Base-by-base conservation (phyloP, 1,140 invertebrate genomes). In the Eueides isabella region DNA sequence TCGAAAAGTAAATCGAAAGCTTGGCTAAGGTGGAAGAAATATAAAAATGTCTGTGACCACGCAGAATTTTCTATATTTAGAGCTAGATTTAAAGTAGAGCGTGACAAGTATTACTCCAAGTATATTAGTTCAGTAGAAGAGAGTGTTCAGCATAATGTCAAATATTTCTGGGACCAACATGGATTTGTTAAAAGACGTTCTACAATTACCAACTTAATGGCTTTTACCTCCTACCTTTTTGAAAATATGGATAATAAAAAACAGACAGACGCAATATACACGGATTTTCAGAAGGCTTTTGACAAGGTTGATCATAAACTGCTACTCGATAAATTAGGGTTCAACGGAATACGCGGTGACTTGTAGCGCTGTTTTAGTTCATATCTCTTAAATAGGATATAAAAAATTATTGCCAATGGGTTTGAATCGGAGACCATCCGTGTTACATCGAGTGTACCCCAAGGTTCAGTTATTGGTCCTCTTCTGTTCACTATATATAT, bases 401-500 rank as follows among this genome's bases (percentile, higher is more conserved):
- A 33, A 14, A 64, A 64, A 64, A 19, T 64, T 64, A 30, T 64
- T n/a, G n/a, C n/a, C n/a, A n/a, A n/a, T n/a, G n/a, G 3, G 7
- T 64, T 33, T 68, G 14, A 66, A n/a, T 70, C 68, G 16, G 31
- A 38, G n/a, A n/a, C n/a, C n/a, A n/a, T 64, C 14, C 63, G n/a
- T 29, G 63, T 83, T 1, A 75, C 76, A 0, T 82, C 79, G 9
- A 80, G 82, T 0, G 82, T 84, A 19, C 79, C 85, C 3, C 84
- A 84, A 68, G 86, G 77, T 2, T 85, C 79, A 11, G 79, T 84
- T n/a, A 28, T 86, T 2, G 82, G 78, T n/a, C 86, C 84, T 12
- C 31, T 85, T 2, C 30, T 88, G 14, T 86, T 86, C 76, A 48
- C 77, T 16, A n/a, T 88, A 12, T 85, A 82, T 63, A 79, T 88